Conservation (phyloP, 2,797 vertebrate species). For the Semotilus atromaculatus region DNA sequence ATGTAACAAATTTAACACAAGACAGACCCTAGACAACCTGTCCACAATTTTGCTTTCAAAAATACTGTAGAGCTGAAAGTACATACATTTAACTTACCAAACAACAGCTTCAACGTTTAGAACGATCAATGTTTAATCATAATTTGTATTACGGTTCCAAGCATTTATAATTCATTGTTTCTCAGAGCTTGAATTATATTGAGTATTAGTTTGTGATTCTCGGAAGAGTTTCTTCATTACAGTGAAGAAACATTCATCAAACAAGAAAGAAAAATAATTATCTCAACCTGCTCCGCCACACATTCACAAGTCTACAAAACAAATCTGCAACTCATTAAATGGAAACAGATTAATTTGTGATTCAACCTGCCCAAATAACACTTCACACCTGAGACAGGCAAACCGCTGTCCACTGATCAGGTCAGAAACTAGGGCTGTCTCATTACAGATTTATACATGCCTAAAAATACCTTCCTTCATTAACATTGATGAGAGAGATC, state of each 20-base stretch:
- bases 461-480: constrained; percentile 41
- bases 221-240: constrained; percentile 31
- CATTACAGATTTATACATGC: constrained; percentile 32
- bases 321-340: constrained; percentile 38
- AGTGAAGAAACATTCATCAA: constrained; percentile 38
- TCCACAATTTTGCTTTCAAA: neutral
- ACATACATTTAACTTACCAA: neutral
- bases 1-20: neutral
- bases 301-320: constrained; percentile 40
- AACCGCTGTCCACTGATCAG: neutral
- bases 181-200: constrained; percentile 29
- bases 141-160: constrained; percentile 39
- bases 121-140: constrained; percentile 45
- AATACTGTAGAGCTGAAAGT: neutral
- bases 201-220: constrained; percentile 15
- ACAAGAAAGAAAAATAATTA: constrained; percentile 23
- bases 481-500: constrained; percentile 27
- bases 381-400: constrained; percentile 25
- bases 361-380: constrained; percentile 25
- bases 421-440: constrained; percentile 13
- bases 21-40: neutral
- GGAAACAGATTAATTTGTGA: constrained; percentile 29
- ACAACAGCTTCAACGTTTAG: neutral
- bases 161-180: constrained; percentile 49
- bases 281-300: constrained; percentile 23